Conservation (phyloP, 2,113 vertebrate genomes). For the Cebidichthys violaceus region DNA sequence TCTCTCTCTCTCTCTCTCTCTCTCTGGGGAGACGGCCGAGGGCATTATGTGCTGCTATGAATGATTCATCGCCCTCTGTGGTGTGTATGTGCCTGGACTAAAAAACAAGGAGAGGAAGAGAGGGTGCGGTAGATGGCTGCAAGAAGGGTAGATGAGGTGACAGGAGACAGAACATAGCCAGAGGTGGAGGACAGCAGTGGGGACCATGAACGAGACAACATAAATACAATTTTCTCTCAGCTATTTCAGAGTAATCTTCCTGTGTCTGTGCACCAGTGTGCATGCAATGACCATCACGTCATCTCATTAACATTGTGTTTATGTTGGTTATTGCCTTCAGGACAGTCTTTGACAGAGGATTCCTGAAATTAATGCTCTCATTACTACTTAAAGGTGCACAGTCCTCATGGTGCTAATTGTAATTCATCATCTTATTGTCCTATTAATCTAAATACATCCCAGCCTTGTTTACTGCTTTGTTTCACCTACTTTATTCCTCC, state of each 20-base stretch:
- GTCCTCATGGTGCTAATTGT: constrained; percentile 49
- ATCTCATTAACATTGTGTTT: neutral
- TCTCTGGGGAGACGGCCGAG: constrained; percentile 64
- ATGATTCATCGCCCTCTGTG: constrained; percentile 76
- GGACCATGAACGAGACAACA: constrained; percentile 2
- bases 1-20: constrained; percentile 50
- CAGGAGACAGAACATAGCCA: constrained; percentile 25
- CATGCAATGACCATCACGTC: neutral
- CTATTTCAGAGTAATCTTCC: neutral
- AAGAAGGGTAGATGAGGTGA: constrained; percentile 60
- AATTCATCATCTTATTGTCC: constrained; percentile 53
- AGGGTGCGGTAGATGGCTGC: constrained; percentile 36
- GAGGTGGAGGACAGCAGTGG: constrained; percentile 32
- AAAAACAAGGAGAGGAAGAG: constrained; percentile 50
- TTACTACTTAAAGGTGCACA: constrained; percentile 22
- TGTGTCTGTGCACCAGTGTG: neutral
- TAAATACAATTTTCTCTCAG: neutral
- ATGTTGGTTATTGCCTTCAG: neutral
- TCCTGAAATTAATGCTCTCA: constrained; percentile 50
- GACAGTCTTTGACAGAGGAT: constrained; percentile 21
- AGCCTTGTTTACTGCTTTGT: constrained; percentile 14
- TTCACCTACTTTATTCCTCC: neutral
- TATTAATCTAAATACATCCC: constrained; percentile 59
- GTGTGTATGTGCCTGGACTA: constrained; percentile 73
- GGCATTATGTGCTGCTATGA: constrained; percentile 78